Evolutionary conservation across 1,140 invertebrate species (phyloP).

Genomic region (Dreissena rostriformis): DNA sequence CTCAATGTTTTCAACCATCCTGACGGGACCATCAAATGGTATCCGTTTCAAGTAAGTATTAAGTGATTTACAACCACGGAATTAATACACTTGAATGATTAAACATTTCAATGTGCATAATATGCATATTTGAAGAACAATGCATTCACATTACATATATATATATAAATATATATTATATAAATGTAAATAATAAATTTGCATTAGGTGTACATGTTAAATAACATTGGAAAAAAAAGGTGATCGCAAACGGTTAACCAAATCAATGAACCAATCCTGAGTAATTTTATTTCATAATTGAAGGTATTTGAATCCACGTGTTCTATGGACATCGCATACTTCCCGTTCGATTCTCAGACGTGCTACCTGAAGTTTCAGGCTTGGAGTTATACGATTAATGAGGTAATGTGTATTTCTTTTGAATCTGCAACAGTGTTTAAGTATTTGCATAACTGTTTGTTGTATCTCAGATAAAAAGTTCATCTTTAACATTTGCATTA

Average conservation of each 20-base stretch:
- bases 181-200: too few relatives aligned
- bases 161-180: too few relatives aligned
- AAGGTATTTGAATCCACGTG: conserved; percentile 1
- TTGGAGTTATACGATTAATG: not conserved
- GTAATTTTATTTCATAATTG: not conserved
- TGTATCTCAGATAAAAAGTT: too few relatives aligned
- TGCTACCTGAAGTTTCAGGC: not conserved
- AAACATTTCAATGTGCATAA: not conserved
- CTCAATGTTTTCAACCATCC: conserved; percentile 3
- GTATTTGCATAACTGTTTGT: too few relatives aligned
- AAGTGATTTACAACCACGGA: not conserved
- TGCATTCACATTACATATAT: too few relatives aligned
- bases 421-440: too few relatives aligned
- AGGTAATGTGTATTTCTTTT: not conserved
- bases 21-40: conserved; percentile 1
- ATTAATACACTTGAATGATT: too few relatives aligned
- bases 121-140: not conserved
- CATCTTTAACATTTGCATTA: too few relatives aligned
- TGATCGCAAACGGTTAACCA: too few relatives aligned
- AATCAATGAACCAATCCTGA: too few relatives aligned
- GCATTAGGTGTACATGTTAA: too few relatives aligned
- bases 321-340: not conserved
- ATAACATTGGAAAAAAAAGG: too few relatives aligned
- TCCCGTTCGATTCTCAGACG: not conserved
- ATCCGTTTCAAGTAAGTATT: conserved; percentile 26